A percentile compares a stretch with the other conserved stretches of the same genome.
Conservation (phyloP, 2,888 invertebrate species). For the Tipula unca region DNA sequence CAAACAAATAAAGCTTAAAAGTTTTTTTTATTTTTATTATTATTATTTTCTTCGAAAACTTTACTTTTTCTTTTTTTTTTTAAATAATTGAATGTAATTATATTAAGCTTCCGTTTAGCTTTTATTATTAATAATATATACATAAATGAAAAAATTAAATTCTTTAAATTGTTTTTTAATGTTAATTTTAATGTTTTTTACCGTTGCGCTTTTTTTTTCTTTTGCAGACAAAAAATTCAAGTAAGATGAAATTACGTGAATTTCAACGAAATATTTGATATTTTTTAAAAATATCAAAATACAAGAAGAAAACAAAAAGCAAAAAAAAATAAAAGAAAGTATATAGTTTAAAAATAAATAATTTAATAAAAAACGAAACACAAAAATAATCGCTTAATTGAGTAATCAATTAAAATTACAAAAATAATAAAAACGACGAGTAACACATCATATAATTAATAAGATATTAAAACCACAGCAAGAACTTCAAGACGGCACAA, state of each 20-base stretch:
- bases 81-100: background rate
- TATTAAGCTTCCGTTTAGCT: background rate
- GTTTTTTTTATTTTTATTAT: background rate
- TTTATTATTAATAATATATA: background rate
- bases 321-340: background rate
- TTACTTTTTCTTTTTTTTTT: background rate
- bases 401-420: background rate
- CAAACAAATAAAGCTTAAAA: background rate
- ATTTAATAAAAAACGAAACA: background rate
- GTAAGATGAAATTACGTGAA: background rate
- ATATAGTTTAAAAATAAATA: background rate
- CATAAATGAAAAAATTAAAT: background rate
- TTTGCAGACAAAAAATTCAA: slow-evolving; percentile 4
- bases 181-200: background rate
- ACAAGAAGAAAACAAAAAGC: background rate
- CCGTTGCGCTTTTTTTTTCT: background rate
- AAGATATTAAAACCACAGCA: too few relatives aligned
- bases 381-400: background rate
- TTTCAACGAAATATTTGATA: slow-evolving; percentile 8
- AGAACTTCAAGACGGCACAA: background rate
- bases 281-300: background rate
- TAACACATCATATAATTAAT: too few relatives aligned
- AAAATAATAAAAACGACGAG: background rate
- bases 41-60: background rate
- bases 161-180: background rate